phyloP scores from a whole-genome alignment of 1,140 invertebrate genomes.

The Oedothorax gibbosus region DNA sequence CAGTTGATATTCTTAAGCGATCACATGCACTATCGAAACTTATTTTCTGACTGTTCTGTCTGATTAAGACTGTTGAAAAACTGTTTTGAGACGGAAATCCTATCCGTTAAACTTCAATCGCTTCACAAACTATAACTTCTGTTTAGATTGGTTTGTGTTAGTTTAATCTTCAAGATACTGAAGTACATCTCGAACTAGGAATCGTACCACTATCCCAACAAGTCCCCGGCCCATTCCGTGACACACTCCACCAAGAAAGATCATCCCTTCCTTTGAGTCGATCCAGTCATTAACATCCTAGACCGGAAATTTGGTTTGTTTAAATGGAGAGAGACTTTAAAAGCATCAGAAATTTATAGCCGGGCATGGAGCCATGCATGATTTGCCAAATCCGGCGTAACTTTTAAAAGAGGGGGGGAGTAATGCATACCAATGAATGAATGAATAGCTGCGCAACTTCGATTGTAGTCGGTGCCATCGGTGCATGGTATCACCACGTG shows the following conservation, averaged over 20 bases:
- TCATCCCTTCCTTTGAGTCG: slow-evolving; percentile 43
- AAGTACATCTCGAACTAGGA: too few relatives aligned
- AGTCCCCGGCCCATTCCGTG: slow-evolving; percentile 37
- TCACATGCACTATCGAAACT: too few relatives aligned
- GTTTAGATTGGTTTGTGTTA: too few relatives aligned
- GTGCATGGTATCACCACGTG: slow-evolving; percentile 55
- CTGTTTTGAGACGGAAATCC: too few relatives aligned
- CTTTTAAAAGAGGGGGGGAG: slow-evolving; percentile 12
- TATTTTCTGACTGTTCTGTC: too few relatives aligned
- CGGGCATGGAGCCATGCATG: slow-evolving; percentile 57
- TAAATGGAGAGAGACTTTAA: slow-evolving; percentile 17
- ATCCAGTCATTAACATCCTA: slow-evolving; percentile 58
- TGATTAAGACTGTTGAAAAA: too few relatives aligned
- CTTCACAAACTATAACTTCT: too few relatives aligned
- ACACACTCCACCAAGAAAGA: slow-evolving; percentile 54
- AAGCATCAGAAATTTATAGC: slow-evolving; percentile 58
- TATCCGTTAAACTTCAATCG: too few relatives aligned
- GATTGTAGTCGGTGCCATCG: slow-evolving; percentile 54
- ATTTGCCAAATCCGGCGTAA: slow-evolving; percentile 59
- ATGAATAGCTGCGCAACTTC: slow-evolving; percentile 35
- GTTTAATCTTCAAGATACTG: too few relatives aligned
- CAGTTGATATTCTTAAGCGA: too few relatives aligned
- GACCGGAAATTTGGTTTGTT: slow-evolving; percentile 60
- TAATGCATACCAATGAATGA: slow-evolving; percentile 47
- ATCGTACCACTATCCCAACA: too few relatives aligned